Evolutionary conservation across 2,797 vertebrate species (phyloP).

Genomic region (Ptychadena robeensis): DNA sequence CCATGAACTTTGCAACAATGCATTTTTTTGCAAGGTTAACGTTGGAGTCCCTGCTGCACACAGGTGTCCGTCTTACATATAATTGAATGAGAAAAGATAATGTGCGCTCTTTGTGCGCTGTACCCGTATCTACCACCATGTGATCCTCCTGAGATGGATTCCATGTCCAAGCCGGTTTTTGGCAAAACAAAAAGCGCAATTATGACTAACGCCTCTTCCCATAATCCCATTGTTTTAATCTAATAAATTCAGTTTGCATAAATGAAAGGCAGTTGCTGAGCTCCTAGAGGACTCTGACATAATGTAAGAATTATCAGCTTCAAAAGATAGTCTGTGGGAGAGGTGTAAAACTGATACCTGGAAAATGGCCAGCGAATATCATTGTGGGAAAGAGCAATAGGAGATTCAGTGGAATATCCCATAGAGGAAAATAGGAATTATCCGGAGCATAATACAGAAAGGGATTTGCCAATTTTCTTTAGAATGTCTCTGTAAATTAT

Average conservation of each 20-base stretch:
- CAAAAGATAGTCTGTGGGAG: not conserved
- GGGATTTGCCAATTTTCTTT: no score
- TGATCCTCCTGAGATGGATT: not conserved
- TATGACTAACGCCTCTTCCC: not conserved
- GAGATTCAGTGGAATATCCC: no score
- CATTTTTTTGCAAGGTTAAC: no score
- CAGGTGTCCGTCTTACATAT: not conserved
- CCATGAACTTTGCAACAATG: no score
- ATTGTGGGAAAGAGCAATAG: not conserved
- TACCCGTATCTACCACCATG: not conserved
- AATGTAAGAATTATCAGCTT: constrained; percentile 28
- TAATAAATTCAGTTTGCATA: not conserved
- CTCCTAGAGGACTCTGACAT: constrained; percentile 5
- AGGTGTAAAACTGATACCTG: not conserved
- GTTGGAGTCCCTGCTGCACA: no score
- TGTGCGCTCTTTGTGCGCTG: not conserved
- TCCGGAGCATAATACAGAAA: no score
- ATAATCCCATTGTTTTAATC: not conserved
- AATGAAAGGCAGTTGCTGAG: not conserved
- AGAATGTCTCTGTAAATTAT: no score
- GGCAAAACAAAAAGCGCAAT: not conserved
- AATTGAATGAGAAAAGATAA: not conserved
- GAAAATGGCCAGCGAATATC: not conserved
- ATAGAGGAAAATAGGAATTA: no score
- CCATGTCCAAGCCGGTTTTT: not conserved